phyloP scores from a whole-genome alignment of 1,140 invertebrate genomes.

The Bombus polaris region DNA sequence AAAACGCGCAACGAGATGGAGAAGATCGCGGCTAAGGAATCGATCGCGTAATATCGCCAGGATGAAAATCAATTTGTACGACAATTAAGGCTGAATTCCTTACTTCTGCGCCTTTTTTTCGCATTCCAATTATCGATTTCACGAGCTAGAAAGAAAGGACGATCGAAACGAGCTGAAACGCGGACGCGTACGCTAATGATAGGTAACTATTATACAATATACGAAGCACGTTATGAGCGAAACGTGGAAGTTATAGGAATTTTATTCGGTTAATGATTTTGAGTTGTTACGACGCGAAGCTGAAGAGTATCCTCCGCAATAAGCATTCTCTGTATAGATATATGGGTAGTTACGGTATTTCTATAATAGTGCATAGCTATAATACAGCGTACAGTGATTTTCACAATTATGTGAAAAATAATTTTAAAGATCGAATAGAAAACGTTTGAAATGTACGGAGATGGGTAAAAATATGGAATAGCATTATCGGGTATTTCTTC shows the following conservation, averaged over 20 bases:
- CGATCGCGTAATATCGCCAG: conserved; percentile 51
- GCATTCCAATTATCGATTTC: conserved; percentile 14
- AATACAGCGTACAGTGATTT: too few relatives aligned
- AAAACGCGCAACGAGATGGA: conserved; percentile 21
- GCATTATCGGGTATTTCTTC: too few relatives aligned
- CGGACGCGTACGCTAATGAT: too few relatives aligned
- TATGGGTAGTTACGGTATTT: neutral
- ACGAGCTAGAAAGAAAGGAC: too few relatives aligned
- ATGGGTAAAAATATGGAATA: neutral
- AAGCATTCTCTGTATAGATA: neutral
- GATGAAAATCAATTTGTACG: conserved; percentile 45
- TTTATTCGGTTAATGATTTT: neutral
- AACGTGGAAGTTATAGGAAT: neutral
- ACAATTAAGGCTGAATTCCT: conserved; percentile 49
- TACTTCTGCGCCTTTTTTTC: conserved; percentile 9
- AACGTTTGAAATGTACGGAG: neutral
- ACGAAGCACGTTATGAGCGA: neutral
- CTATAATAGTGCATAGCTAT: neutral
- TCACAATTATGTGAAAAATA: too few relatives aligned
- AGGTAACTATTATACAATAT: too few relatives aligned
- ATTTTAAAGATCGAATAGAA: too few relatives aligned
- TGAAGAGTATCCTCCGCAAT: too few relatives aligned
- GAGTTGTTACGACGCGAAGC: neutral
- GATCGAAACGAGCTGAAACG: too few relatives aligned
- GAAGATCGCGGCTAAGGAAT: conserved; percentile 35